Evolutionary conservation across 2,888 invertebrate species (phyloP).

Genomic region (Eledona agricola): DNA sequence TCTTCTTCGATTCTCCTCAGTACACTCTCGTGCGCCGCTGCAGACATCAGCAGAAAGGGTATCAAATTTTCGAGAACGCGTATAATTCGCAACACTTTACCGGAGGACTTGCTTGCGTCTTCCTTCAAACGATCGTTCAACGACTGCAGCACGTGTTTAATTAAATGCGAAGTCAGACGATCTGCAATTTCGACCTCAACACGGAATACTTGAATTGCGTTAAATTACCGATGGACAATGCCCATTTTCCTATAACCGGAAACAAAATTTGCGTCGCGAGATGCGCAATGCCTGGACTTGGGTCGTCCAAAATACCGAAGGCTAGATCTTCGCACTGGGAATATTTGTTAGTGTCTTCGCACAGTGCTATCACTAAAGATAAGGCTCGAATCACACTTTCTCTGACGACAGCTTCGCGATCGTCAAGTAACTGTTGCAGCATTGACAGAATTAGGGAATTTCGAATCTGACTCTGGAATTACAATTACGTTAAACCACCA

Average conservation of each 20-base stretch:
- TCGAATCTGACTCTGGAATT: conserved; percentile 66
- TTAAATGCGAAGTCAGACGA: conserved; percentile 66
- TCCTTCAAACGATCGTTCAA: conserved; percentile 56
- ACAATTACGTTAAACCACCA: conserved; percentile 7
- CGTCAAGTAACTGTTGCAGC: conserved; percentile 77
- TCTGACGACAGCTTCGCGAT: conserved; percentile 70
- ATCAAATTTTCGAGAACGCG: conserved; percentile 58
- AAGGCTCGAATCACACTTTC: conserved; percentile 71
- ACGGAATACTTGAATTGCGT: not conserved
- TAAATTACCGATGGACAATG: conserved; percentile 59
- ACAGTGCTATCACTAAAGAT: conserved; percentile 69
- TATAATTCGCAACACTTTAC: conserved; percentile 54
- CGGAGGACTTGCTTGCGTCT: conserved; percentile 50
- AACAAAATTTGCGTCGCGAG: conserved; percentile 67
- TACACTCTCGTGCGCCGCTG: conserved; percentile 55
- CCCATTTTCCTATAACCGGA: conserved; percentile 73
- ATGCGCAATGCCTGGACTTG: conserved; percentile 65
- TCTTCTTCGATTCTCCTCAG: conserved; percentile 55
- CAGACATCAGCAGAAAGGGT: conserved; percentile 60
- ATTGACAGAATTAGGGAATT: conserved; percentile 76
- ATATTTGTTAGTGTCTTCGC: conserved; percentile 73
- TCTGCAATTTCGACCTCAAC: conserved; percentile 54
- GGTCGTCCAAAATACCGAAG: conserved; percentile 68
- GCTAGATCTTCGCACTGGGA: conserved; percentile 69
- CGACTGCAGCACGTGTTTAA: conserved; percentile 59